Evolutionary conservation across 2,113 vertebrate genomes (phyloP).

Genomic region (Pongo pygmaeus): DNA sequence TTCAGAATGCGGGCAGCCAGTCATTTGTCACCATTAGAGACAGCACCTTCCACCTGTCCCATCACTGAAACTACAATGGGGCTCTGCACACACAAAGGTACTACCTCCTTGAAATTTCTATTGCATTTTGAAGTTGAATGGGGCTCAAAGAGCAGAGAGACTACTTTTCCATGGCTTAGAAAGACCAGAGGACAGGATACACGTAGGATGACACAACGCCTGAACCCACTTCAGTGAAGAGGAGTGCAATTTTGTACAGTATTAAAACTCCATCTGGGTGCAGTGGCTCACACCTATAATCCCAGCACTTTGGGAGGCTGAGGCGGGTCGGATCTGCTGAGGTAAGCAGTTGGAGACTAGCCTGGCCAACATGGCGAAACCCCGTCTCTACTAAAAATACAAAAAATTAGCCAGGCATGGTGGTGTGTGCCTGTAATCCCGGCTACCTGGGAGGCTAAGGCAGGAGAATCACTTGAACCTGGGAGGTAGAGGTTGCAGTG

Average conservation of each 20-base stretch:
- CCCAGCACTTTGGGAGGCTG: not conserved
- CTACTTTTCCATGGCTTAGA: not conserved
- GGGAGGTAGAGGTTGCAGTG: not conserved
- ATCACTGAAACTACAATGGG: rapidly evolving
- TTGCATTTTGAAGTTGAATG: not conserved
- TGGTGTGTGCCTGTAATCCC: not conserved
- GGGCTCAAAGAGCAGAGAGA: not conserved
- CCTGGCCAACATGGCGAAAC: not conserved
- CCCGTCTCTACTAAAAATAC: not conserved
- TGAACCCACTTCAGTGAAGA: not conserved
- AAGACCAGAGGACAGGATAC: not conserved
- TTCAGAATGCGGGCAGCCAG: not conserved
- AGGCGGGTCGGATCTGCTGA: not conserved
- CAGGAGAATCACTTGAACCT: not conserved
- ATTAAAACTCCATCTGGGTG: not conserved
- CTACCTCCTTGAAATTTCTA: no score
- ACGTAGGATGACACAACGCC: not conserved
- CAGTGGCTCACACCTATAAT: not conserved
- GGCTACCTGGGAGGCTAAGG: not conserved
- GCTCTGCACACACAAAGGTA: not conserved
- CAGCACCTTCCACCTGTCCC: rapidly evolving
- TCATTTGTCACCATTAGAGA: not conserved
- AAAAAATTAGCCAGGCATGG: not conserved
- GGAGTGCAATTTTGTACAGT: not conserved
- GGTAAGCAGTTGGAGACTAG: not conserved